Conservation (phyloP, 2,113 vertebrate species). For the Oryzias curvinotus region DNA sequence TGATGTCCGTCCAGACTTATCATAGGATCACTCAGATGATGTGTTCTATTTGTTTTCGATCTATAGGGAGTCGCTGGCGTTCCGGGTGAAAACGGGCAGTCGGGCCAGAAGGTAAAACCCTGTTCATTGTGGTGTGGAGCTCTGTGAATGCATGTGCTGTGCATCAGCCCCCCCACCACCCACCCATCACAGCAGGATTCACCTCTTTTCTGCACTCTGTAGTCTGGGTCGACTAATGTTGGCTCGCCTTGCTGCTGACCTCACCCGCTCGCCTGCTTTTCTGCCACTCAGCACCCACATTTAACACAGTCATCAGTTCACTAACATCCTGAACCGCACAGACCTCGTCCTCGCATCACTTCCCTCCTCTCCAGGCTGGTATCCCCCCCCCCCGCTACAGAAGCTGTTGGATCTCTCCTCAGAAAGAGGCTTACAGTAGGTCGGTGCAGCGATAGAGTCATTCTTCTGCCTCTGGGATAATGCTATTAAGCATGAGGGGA, state of each 20-base stretch:
- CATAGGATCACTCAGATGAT: not conserved
- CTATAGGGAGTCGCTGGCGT: constrained; percentile 83
- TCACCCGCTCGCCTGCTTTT: constrained; percentile 16
- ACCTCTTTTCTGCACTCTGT: constrained; percentile 7
- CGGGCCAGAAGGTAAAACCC: constrained; percentile 86
- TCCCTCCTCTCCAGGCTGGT: constrained; percentile 31
- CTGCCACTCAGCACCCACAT: constrained; percentile 45
- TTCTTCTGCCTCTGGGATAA: constrained; percentile 67
- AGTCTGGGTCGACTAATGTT: constrained; percentile 18
- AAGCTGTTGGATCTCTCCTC: constrained; percentile 31
- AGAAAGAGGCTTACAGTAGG: constrained; percentile 46
- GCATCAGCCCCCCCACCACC: constrained; percentile 12
- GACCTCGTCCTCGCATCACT: constrained; percentile 33
- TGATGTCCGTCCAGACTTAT: no score
- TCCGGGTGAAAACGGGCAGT: constrained; percentile 78
- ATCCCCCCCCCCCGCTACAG: constrained; percentile 17
- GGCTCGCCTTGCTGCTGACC: constrained; percentile 21
- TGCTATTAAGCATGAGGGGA: constrained; percentile 72
- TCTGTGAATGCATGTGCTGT: constrained; percentile 11
- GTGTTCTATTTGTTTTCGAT: constrained; percentile 14
- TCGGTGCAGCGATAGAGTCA: constrained; percentile 68
- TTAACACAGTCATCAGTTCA: constrained; percentile 67
- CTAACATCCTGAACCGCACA: constrained; percentile 32
- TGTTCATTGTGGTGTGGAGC: constrained; percentile 1
- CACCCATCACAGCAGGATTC: constrained; percentile 4